phyloP scores from a whole-genome alignment of 2,797 vertebrate species.

The Jordanella pulchra region DNA sequence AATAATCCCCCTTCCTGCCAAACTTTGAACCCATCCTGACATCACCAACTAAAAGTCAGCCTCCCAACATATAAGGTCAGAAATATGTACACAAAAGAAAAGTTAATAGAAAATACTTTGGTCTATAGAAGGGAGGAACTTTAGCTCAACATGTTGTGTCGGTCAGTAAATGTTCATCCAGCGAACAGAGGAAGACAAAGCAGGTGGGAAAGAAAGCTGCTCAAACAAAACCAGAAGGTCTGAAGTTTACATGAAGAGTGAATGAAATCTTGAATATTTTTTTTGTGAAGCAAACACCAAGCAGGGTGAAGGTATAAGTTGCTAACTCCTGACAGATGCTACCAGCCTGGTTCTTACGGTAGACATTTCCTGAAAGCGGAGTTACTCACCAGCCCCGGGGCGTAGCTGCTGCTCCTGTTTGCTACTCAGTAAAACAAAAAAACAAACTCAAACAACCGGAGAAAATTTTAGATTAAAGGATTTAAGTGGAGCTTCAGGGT shows the following conservation, averaged over 20 bases:
- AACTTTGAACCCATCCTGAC: neutral
- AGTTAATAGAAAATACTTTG: neutral
- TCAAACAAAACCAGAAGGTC: neutral
- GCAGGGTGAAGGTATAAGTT: neutral
- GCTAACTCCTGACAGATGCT: slow-evolving; percentile 53
- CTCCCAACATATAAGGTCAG: neutral
- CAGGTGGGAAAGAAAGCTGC: slow-evolving; percentile 30
- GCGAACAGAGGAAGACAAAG: neutral
- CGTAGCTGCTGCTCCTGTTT: slow-evolving; percentile 40
- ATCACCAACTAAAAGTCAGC: neutral
- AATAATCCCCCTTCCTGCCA: neutral
- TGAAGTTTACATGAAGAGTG: neutral
- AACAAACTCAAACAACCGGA: neutral
- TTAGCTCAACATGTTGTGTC: neutral
- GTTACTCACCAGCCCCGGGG: slow-evolving; percentile 66
- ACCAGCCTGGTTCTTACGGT: slow-evolving; percentile 14
- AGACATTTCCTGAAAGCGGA: slow-evolving; percentile 72
- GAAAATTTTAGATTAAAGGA: neutral
- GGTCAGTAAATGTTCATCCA: slow-evolving; percentile 16
- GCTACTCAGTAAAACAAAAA: neutral
- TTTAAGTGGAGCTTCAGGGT: slow-evolving; percentile 10
- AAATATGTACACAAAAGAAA: too few relatives aligned
- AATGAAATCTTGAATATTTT: neutral
- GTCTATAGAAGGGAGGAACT: neutral
- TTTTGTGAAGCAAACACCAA: neutral